A percentile compares a stretch with the other conserved stretches of the same genome.
Conservation (phyloP, 1,140 invertebrate genomes). For the Hycleus phaleratus region DNA sequence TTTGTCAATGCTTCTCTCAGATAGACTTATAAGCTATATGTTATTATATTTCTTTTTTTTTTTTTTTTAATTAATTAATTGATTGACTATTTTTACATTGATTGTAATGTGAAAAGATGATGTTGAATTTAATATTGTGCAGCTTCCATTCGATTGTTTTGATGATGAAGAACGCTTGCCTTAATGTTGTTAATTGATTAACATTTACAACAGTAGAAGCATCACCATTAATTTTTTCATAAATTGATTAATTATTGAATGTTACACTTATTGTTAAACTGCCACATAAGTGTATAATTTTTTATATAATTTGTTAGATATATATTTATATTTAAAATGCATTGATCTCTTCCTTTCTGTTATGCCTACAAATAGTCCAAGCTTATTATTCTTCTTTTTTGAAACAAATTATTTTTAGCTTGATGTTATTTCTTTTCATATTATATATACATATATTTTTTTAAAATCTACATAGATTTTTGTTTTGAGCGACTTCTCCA, state of each 20-base stretch:
- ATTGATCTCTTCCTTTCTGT: constrained; percentile 7
- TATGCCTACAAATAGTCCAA: constrained; percentile 9
- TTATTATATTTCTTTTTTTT: background rate
- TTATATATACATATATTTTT: no score
- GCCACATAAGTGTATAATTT: no score
- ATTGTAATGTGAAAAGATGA: no score
- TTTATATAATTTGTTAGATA: no score
- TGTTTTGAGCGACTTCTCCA: no score
- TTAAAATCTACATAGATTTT: no score
- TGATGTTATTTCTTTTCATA: no score
- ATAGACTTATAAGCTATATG: background rate
- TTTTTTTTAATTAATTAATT: background rate
- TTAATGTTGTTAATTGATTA: constrained; percentile 1
- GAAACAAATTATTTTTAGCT: no score
- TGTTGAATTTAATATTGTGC: background rate
- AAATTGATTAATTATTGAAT: background rate
- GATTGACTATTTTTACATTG: no score
- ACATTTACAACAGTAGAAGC: background rate
- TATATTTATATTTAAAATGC: background rate
- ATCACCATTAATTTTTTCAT: constrained; percentile 9
- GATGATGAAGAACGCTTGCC: constrained; percentile 12
- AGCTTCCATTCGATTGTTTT: constrained; percentile 7
- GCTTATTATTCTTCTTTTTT: background rate
- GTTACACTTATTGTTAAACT: constrained; percentile 10
- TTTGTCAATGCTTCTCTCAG: background rate